phyloP scores from a whole-genome alignment of 2,113 vertebrate genomes.

The Hystrix brachyura region DNA sequence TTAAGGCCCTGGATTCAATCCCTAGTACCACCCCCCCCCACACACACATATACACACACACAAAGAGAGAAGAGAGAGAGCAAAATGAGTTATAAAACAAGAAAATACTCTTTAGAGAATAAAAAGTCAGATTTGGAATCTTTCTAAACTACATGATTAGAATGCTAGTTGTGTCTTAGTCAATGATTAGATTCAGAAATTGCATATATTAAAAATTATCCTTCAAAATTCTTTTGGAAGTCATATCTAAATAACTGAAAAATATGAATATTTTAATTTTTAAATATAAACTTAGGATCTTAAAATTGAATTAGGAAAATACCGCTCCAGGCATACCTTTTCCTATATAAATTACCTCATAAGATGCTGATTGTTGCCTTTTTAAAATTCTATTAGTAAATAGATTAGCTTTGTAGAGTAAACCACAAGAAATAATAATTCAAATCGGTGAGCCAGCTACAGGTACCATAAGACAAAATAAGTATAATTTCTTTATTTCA shows the following conservation, averaged over 20 bases:
- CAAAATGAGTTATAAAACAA: background rate
- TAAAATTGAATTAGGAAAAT: conserved; percentile 61
- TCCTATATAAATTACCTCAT: background rate
- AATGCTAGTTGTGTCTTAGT: conserved; percentile 36
- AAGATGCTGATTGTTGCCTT: background rate
- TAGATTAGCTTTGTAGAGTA: background rate
- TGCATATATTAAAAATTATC: background rate
- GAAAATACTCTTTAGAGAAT: conserved; percentile 47
- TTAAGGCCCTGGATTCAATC: background rate
- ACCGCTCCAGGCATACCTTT: background rate
- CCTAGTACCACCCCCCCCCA: no score
- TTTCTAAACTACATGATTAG: conserved; percentile 48
- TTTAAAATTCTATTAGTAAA: conserved; percentile 7
- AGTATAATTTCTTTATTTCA: conserved; percentile 35
- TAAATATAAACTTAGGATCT: conserved; percentile 44
- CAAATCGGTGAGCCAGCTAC: background rate
- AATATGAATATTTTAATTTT: conserved; percentile 8
- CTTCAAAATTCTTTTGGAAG: conserved; percentile 48
- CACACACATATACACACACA: background rate
- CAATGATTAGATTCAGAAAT: conserved; percentile 57
- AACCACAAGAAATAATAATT: conserved; percentile 45
- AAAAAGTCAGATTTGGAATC: conserved; percentile 54
- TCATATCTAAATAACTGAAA: background rate
- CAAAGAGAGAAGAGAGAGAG: background rate
- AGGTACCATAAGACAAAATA: background rate